Conservation (phyloP, 2,888 invertebrate genomes). For the Dromius quadrimaculatus region DNA sequence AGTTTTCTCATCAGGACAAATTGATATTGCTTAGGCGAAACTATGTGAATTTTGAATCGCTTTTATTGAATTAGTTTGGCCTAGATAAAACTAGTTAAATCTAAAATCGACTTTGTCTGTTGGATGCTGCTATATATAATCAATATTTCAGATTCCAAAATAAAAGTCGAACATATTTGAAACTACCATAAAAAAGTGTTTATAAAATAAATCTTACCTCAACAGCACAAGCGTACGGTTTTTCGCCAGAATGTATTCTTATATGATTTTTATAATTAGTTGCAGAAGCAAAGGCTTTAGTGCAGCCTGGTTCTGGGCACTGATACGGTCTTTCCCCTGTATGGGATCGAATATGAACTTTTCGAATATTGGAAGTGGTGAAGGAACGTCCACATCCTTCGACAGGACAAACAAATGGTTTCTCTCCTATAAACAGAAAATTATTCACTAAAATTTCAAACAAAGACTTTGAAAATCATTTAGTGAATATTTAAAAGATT, state of each 20-base stretch:
- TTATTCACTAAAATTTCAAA: too few relatives aligned
- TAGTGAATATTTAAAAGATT: too few relatives aligned
- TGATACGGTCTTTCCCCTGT: slow-evolving; percentile 77
- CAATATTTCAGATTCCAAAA: too few relatives aligned
- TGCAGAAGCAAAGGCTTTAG: slow-evolving; percentile 75
- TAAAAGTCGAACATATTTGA: background rate
- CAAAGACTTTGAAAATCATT: too few relatives aligned
- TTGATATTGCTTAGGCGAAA: too few relatives aligned
- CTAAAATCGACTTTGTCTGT: too few relatives aligned
- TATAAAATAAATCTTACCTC: slow-evolving; percentile 60
- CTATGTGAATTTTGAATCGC: too few relatives aligned
- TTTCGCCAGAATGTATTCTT: slow-evolving; percentile 77
- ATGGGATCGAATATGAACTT: slow-evolving; percentile 76
- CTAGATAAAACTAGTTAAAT: too few relatives aligned
- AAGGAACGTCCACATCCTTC: slow-evolving; percentile 75
- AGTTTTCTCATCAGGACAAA: too few relatives aligned
- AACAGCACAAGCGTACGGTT: slow-evolving; percentile 74
- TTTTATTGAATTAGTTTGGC: too few relatives aligned
- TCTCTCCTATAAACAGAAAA: slow-evolving; percentile 64
- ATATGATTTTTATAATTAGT: slow-evolving; percentile 79
- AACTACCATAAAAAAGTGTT: slow-evolving; percentile 14
- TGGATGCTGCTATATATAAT: too few relatives aligned
- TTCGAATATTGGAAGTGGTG: slow-evolving; percentile 77
- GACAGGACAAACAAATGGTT: slow-evolving; percentile 69
- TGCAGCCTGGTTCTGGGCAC: slow-evolving; percentile 72